Base-by-base conservation (phyloP, 2,113 vertebrate genomes). In the Istiophorus platypterus region DNA sequence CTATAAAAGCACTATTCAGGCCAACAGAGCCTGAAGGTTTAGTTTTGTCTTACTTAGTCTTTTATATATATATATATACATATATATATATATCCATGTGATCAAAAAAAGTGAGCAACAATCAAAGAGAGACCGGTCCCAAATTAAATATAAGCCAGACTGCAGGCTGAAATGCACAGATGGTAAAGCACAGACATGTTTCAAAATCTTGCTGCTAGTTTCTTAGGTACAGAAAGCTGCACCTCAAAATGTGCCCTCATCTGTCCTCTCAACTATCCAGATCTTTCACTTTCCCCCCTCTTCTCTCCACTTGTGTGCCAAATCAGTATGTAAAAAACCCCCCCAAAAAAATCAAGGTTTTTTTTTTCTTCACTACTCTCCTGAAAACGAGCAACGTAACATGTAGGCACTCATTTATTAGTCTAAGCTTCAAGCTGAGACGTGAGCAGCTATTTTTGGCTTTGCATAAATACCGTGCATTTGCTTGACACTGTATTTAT, bases 121-220 rank as follows among this genome's bases (percentile, higher is more conserved):
- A 45, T 70, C 10, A 62, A 57, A 54, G 34, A 24, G 51, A 65
- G 62, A 65, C 47, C 20, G 24, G 45, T 59, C 27, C 24, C 47
- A 20, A 72, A 82, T 80, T 72, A 84, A 56, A 78, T 76, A 54
- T 63, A 79, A 85, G 72, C 59, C 72, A 80, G 49, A 73, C 41
- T 42, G 52, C 88, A 88, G 64, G 54, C 75, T 73, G 20, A 57
- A 47, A 81, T 66, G 52, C 26, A 82, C 88, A 91, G 86, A 92
- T 90, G 88, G 83, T 83, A 42, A 89, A 78, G 65, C 61, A 63
- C 61, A 76, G 70, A 81, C 56, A 63, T 14, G 14, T 54, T 77
- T 85, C 12, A 65, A 39, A 82, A 81, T 39, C 72, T 49, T 63
- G 56, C 54, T 77, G 77, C 71, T 69, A 22, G 17, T 76, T 81